Conservation (phyloP, 2,113 vertebrate species). For the Agelaius phoeniceus region DNA sequence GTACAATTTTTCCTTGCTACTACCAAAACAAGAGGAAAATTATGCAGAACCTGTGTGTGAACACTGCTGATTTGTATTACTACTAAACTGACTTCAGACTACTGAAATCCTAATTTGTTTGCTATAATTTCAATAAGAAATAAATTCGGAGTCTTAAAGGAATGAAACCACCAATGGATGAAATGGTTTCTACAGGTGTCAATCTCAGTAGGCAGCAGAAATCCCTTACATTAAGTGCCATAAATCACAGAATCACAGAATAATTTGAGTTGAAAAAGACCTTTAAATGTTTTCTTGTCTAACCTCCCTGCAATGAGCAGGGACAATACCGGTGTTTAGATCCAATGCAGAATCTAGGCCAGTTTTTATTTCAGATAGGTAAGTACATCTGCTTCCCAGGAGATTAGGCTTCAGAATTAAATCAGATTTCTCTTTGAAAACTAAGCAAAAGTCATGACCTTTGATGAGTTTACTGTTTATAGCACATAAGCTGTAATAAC, state of each 20-base stretch:
- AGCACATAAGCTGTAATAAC: background rate
- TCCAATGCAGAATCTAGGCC: background rate
- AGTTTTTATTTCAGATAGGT: background rate
- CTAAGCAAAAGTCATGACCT: background rate
- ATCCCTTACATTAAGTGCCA: background rate
- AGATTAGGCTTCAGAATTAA: background rate
- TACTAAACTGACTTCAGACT: background rate
- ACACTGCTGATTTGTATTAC: background rate
- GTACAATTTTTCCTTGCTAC: background rate
- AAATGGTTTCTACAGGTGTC: background rate
- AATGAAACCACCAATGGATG: background rate
- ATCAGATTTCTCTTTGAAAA: background rate
- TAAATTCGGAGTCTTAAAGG: background rate
- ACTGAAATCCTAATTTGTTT: background rate
- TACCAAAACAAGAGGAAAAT: background rate
- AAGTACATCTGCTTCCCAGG: background rate
- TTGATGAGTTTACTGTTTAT: background rate
- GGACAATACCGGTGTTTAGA: background rate
- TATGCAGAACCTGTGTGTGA: accelerated
- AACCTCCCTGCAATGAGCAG: background rate
- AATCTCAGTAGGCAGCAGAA: background rate
- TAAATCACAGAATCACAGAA: background rate
- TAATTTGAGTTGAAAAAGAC: background rate
- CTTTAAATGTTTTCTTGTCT: background rate
- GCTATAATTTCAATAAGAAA: background rate